A percentile compares a stretch with the other conserved stretches of the same genome.
These are phyloP conservation scores for Galemys pyrenaicus DNA, from an alignment of 2,113 vertebrate species.

Conservation along the genomic window DNA sequence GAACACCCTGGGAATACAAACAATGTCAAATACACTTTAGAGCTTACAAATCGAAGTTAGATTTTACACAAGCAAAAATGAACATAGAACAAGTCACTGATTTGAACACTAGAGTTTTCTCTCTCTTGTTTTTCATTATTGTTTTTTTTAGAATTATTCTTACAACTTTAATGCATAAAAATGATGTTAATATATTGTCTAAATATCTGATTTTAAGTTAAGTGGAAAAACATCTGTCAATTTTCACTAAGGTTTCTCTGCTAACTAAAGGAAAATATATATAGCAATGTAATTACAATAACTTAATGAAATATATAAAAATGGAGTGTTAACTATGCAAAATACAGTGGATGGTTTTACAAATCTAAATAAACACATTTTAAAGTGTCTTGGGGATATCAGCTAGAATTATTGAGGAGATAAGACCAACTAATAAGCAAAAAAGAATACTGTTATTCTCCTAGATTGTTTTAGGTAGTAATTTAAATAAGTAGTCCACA, in stretches of 20 bases:
- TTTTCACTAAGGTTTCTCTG: background rate
- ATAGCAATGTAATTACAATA: background rate
- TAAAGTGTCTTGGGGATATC: background rate
- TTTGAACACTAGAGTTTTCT: background rate
- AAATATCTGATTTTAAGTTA: background rate
- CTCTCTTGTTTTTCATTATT: background rate
- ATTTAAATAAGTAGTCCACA: slow-evolving; percentile 64
- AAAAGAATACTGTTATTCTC: slow-evolving; percentile 61
- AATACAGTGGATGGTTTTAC: background rate
- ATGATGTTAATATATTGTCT: background rate
- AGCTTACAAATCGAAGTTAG: background rate
- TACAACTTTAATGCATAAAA: background rate
- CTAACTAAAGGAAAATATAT: background rate
- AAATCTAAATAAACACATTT: background rate
- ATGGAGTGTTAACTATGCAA: background rate
- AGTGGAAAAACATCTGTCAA: background rate
- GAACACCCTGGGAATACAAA: too few species aligned
- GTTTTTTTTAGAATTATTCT: background rate
- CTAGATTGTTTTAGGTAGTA: slow-evolving; percentile 50
- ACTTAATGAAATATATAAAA: background rate
- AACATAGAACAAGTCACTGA: background rate
- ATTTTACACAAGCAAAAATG: background rate
- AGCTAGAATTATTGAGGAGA: background rate
- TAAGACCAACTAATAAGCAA: background rate
- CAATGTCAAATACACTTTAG: background rate